Base-by-base conservation (phyloP, 2,888 invertebrate genomes). In the Latrodectus hesperus region DNA sequence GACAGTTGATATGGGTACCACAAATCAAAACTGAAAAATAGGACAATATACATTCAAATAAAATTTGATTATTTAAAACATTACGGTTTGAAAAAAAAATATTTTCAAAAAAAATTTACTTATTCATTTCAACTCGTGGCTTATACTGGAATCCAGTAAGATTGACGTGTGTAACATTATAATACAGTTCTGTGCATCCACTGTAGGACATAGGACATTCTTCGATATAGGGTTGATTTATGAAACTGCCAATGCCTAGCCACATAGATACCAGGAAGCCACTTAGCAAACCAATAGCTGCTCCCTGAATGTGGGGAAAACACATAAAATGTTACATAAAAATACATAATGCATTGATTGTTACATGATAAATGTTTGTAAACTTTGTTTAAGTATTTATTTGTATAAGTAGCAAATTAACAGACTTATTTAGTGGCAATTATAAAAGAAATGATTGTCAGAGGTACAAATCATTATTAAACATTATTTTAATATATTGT, bases 251-350 rank as follows among this genome's bases (percentile, higher is more conserved):
- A 53, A 91, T 90, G 14, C 92, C 92, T 53, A 92, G 90, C 92
- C 92, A 92, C 70, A 91, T 89, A 82, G 89, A 78, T n/a, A 84
- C 84, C 12, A 52, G 75, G 26, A 89, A 89, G 6, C 89, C 89
- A 38, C 85, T 78, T 14, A 89, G 17, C 8, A 88, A 64, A 51
- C 92, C 92, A 5, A 89, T 84, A 51, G 91, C 90, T 9, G 92
- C 91, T 92, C 94, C 95, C 91, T 94, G 77, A 3, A 89, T 84
- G n/a, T 26, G 8, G 73, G n/a, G 65, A 79, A 77, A 26, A 52
- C 38, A 26, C 9, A 12, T 17, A 11, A 65, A 17, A n/a, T 17
- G 49, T 77, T 9, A 65, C 12, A 12, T 38, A 0, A 60, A 11
- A n/a, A 60, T 16, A 11, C 10, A 16, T 12, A 60, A 60, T 12